Evolutionary conservation across 92 coral and sea anemone genomes (phyloP).

Genomic region (Zoanthus solanderi): DNA sequence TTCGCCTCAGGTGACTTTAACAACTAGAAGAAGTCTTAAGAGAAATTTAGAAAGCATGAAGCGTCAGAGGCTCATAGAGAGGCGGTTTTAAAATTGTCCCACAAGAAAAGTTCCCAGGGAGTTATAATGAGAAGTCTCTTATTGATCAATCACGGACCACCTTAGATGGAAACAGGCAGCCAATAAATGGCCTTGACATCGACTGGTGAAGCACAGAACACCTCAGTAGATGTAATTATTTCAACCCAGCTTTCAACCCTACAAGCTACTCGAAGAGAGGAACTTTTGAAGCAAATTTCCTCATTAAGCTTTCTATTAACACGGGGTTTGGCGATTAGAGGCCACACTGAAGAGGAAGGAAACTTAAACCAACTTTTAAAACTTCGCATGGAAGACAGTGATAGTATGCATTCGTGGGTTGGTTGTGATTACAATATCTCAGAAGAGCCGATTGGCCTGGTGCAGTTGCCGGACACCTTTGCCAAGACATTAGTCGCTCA

Average conservation of each 20-base stretch:
- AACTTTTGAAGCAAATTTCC: conserved; percentile 35
- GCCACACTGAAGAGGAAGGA: conserved; percentile 13
- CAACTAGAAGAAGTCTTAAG: neutral
- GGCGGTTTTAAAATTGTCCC: conserved; percentile 18
- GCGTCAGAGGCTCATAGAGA: neutral
- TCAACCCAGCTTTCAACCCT: neutral
- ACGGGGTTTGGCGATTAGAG: conserved; percentile 11
- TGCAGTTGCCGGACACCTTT: conserved; percentile 38
- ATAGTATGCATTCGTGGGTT: conserved; percentile 14
- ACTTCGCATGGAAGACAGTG: conserved; percentile 18
- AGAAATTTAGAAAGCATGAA: neutral
- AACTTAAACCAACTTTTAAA: conserved; percentile 28
- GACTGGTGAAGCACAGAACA: too few relatives aligned
- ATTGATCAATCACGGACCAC: too few relatives aligned
- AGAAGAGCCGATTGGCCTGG: conserved; percentile 39
- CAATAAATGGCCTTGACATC: too few relatives aligned
- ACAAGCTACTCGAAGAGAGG: conserved; percentile 1
- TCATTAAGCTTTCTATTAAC: conserved; percentile 25
- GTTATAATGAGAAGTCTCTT: too few relatives aligned
- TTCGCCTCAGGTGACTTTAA: neutral
- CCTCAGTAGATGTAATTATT: conserved; percentile 24
- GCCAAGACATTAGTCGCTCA: conserved; percentile 24
- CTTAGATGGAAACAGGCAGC: too few relatives aligned
- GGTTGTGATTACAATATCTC: conserved; percentile 36
- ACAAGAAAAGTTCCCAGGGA: conserved; percentile 29